Conservation (phyloP, 2,888 invertebrate species). For the Halictus ligatus region DNA sequence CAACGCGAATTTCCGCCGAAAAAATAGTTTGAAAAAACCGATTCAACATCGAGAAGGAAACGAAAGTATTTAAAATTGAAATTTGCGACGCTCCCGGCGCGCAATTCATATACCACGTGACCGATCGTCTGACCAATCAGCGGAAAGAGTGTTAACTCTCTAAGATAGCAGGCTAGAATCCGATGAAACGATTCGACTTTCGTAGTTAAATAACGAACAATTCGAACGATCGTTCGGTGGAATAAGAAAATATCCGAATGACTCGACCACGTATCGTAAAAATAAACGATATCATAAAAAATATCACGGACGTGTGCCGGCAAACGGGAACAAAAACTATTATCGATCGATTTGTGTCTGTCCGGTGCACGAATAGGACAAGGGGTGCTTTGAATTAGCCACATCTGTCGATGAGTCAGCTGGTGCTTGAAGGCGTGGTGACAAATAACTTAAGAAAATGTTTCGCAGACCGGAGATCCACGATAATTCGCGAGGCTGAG, state of each 20-base stretch:
- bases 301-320: neutral
- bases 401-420: conserved; percentile 63
- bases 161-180: neutral
- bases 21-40: neutral
- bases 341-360: conserved; percentile 58
- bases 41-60: neutral
- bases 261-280: neutral
- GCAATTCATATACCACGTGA: conserved; percentile 61
- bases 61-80: conserved; percentile 6
- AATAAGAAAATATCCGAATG: neutral
- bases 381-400: conserved; percentile 40
- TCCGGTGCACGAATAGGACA: conserved; percentile 30
- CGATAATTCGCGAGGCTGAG: conserved; percentile 12
- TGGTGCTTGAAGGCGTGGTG: conserved; percentile 56
- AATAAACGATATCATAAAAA: neutral
- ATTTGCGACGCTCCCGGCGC: conserved; percentile 33
- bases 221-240: neutral
- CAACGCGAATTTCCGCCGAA: neutral
- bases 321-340: conserved; percentile 7
- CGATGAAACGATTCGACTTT: conserved; percentile 39
- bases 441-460: conserved; percentile 31
- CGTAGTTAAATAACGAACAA: neutral
- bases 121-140: conserved; percentile 52
- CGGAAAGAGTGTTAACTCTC: conserved; percentile 15
- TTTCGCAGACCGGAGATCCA: neutral